Evolutionary conservation across 2,888 invertebrate species (phyloP).

Genomic region (Dasypolia templi): DNA sequence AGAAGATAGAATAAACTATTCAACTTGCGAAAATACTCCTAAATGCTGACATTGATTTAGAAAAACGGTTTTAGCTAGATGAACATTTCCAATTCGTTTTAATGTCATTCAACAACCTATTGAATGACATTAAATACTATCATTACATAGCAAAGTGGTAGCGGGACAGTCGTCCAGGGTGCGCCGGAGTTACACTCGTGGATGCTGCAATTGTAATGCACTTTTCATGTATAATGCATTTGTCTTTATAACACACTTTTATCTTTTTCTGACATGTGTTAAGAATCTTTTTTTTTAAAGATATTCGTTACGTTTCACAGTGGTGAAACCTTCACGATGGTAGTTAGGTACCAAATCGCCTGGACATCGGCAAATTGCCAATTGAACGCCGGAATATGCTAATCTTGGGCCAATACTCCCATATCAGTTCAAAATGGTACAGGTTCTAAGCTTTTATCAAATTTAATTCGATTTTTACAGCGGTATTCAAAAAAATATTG

Average conservation of each 20-base stretch:
- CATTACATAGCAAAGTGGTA: not conserved
- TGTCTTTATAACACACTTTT: too few relatives aligned
- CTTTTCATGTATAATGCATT: too few relatives aligned
- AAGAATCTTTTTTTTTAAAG: too few relatives aligned
- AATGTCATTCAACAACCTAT: not conserved
- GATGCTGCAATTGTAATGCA: not conserved
- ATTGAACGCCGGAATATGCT: not conserved
- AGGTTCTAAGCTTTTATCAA: not conserved
- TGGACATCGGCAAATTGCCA: conserved; percentile 7
- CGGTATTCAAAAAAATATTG: not conserved
- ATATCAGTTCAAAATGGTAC: not conserved
- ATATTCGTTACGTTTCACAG: too few relatives aligned
- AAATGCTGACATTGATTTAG: not conserved
- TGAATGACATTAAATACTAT: not conserved
- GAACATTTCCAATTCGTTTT: not conserved
- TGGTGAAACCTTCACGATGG: conserved; percentile 5
- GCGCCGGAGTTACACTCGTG: too few relatives aligned
- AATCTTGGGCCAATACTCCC: not conserved
- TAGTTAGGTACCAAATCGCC: conserved; percentile 20
- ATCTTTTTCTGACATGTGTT: too few relatives aligned
- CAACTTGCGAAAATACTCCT: not conserved
- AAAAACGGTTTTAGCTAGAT: not conserved
- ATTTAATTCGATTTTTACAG: too few relatives aligned
- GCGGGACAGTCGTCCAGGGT: not conserved
- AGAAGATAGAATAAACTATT: not conserved